Conservation (phyloP, 2,113 vertebrate genomes). For the Ciconia maguari region DNA sequence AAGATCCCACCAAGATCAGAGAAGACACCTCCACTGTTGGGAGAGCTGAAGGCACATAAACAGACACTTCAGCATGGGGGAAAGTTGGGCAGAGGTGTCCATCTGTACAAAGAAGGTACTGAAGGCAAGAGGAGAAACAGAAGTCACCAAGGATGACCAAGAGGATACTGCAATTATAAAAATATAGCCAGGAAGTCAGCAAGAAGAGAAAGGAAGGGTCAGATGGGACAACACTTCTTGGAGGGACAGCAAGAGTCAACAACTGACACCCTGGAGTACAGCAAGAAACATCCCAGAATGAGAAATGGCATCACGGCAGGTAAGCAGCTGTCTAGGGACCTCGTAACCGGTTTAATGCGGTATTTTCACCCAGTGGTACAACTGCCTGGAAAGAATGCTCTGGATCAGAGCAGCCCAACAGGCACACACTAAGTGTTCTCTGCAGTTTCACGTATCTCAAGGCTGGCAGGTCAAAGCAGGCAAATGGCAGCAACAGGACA, state of each 20-base stretch:
- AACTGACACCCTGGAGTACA: fast-evolving
- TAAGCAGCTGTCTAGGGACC: neutral
- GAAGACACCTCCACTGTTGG: fast-evolving
- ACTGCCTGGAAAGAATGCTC: neutral
- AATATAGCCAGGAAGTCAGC: neutral
- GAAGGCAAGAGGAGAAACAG: neutral
- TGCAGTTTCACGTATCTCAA: neutral
- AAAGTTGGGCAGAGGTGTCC: neutral
- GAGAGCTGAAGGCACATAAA: neutral
- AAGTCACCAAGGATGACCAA: neutral
- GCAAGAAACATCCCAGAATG: neutral
- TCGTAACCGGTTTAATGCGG: fast-evolving
- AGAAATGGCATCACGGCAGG: neutral
- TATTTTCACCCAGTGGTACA: neutral
- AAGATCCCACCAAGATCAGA: no score
- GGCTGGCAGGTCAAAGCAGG: neutral
- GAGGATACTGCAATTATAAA: neutral
- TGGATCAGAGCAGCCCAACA: neutral
- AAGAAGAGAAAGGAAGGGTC: neutral
- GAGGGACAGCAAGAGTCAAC: neutral
- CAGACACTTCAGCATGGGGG: neutral
- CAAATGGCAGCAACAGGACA: neutral
- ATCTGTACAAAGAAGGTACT: neutral
- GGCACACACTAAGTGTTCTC: neutral
- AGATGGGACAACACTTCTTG: neutral